A percentile compares a stretch with the other conserved stretches of the same genome.
Conservation (phyloP, 2,888 invertebrate species). For the Pyrrhosoma nymphula region DNA sequence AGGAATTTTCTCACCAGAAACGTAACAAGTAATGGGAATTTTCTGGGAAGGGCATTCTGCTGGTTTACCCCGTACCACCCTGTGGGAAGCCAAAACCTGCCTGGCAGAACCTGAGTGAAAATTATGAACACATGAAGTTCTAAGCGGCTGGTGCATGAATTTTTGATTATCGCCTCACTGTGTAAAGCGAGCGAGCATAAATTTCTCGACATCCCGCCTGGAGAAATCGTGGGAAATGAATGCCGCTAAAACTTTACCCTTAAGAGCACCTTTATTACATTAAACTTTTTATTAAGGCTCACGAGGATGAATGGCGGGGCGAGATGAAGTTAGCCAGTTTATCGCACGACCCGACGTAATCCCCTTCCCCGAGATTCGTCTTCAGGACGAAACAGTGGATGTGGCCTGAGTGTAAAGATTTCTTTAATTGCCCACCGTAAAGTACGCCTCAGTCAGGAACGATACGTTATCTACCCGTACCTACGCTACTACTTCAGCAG, state of each 20-base stretch:
- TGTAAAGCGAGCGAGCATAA: neutral
- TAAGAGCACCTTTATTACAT: neutral
- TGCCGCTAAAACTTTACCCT: neutral
- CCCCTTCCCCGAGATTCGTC: neutral
- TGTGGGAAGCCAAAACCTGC: neutral
- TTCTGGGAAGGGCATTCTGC: neutral
- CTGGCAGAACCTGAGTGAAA: neutral
- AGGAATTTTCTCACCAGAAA: neutral
- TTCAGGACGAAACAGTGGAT: neutral
- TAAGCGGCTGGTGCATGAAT: neutral
- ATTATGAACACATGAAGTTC: neutral
- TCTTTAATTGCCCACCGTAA: conserved; percentile 4
- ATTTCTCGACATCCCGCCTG: neutral
- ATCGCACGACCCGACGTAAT: neutral
- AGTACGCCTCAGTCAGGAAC: neutral
- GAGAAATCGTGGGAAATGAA: neutral
- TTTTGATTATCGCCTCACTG: neutral
- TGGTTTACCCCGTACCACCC: neutral
- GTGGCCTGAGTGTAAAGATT: neutral
- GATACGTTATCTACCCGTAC: neutral
- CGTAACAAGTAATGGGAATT: neutral
- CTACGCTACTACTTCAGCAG: neutral
- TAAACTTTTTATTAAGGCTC: neutral
- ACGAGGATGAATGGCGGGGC: neutral
- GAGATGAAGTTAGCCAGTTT: neutral